A percentile compares a stretch with the other conserved stretches of the same genome.
phyloP scores from a whole-genome alignment of 2,888 invertebrate genomes.

The Pasiphila rectangulata region DNA sequence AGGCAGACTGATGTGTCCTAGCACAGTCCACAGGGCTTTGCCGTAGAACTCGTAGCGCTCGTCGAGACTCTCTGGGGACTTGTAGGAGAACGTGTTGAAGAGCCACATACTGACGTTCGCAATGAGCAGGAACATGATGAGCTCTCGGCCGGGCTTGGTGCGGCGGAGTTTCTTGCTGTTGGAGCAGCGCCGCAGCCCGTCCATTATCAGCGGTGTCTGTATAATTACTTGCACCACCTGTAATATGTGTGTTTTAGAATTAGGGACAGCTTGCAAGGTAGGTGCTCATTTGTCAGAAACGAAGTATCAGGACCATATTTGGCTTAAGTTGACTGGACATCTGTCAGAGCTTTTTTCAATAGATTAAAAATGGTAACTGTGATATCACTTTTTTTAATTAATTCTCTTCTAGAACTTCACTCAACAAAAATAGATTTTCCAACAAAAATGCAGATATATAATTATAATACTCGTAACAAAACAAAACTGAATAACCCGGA shows the following conservation, averaged over 20 bases:
- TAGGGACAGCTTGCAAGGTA: too few species aligned
- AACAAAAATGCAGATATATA: too few species aligned
- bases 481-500: too few species aligned
- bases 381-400: too few species aligned
- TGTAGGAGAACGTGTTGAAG: slow-evolving; percentile 84
- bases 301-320: too few species aligned
- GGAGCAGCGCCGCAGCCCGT: slow-evolving; percentile 87
- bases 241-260: neutral
- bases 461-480: too few species aligned
- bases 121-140: slow-evolving; percentile 88
- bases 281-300: too few species aligned
- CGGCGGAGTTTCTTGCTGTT: slow-evolving; percentile 82
- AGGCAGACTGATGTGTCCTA: slow-evolving; percentile 87
- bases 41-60: slow-evolving; percentile 85
- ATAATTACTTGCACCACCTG: slow-evolving; percentile 86
- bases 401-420: too few species aligned
- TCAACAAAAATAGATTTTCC: too few species aligned
- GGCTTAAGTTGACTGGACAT: too few species aligned
- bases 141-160: slow-evolving; percentile 86
- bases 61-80: slow-evolving; percentile 73
- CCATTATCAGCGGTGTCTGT: slow-evolving; percentile 87
- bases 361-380: too few species aligned
- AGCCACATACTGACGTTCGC: slow-evolving; percentile 90
- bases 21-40: slow-evolving; percentile 85
- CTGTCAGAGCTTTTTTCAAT: too few species aligned